Conservation (phyloP, 2,797 vertebrate genomes). For the Pachyuromys duprasi region DNA sequence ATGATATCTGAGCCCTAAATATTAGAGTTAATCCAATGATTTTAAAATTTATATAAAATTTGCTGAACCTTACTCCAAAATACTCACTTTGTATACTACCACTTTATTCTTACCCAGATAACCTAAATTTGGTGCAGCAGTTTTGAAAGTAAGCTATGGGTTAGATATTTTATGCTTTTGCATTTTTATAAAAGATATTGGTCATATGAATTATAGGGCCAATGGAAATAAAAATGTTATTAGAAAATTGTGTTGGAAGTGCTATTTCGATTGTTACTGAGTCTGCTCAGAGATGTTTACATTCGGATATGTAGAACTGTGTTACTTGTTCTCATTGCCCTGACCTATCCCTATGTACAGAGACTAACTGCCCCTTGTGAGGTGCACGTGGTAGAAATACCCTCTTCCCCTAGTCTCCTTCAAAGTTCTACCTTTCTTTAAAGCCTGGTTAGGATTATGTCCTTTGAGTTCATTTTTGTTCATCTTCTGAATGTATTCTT, state of each 20-base stretch:
- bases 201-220: constrained; percentile 72
- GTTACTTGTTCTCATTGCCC: neutral
- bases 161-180: constrained; percentile 56
- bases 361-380: neutral
- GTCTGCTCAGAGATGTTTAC: constrained; percentile 14
- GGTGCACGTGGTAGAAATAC: neutral
- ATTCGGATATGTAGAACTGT: constrained; percentile 13
- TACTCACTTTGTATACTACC: constrained; percentile 80
- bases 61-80: constrained; percentile 62
- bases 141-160: constrained; percentile 81
- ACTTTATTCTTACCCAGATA: constrained; percentile 83
- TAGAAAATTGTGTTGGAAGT: neutral
- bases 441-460: neutral
- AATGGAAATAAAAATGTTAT: constrained; percentile 72
- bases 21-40: constrained; percentile 38
- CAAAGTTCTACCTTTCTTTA: neutral
- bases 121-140: constrained; percentile 83
- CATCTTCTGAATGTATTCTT: constrained; percentile 37
- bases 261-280: constrained; percentile 38
- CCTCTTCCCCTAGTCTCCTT: neutral
- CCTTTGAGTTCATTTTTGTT: constrained; percentile 38
- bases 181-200: constrained; percentile 76
- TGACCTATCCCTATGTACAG: neutral
- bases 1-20: constrained; percentile 30
- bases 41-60: constrained; percentile 70